Evolutionary conservation across 2,888 invertebrate genomes (phyloP).

Genomic region (Andricus curvator): DNA sequence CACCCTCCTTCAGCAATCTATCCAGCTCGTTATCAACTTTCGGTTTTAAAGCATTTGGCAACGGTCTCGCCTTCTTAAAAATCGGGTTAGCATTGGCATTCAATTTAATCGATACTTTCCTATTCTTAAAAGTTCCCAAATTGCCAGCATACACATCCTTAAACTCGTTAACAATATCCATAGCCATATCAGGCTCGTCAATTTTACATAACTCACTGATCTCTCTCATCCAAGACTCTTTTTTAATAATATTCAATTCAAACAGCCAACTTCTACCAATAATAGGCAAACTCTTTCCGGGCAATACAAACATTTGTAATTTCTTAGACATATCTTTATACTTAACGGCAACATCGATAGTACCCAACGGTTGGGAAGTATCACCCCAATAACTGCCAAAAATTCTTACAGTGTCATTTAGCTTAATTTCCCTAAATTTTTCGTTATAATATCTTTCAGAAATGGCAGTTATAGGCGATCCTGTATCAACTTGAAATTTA

Average conservation of each 20-base stretch:
- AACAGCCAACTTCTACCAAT: constrained; percentile 50
- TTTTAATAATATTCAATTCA: constrained; percentile 14
- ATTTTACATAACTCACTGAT: not conserved
- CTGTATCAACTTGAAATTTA: constrained; percentile 50
- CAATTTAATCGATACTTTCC: not conserved
- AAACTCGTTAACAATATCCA: not conserved
- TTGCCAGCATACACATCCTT: not conserved
- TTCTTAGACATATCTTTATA: too few species aligned
- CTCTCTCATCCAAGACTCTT: not conserved
- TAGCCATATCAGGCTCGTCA: not conserved
- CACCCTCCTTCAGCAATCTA: constrained; percentile 13
- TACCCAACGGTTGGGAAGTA: constrained; percentile 42
- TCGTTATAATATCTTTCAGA: constrained; percentile 9
- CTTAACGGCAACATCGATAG: too few species aligned
- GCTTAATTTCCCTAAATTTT: not conserved
- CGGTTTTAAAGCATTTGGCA: constrained; percentile 39
- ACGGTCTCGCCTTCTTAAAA: constrained; percentile 41
- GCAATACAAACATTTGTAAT: constrained; percentile 51
- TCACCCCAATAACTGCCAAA: constrained; percentile 49
- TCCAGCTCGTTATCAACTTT: constrained; percentile 44
- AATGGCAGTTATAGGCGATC: constrained; percentile 52
- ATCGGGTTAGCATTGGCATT: constrained; percentile 38
- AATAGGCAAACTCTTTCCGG: constrained; percentile 47
- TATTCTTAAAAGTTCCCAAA: not conserved
- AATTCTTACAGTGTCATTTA: constrained; percentile 2